Percentiles rank a stretch among this genome's conserved stretches.
Evolutionary conservation across 2,797 vertebrate species (phyloP).

Genomic region (Cetoscarus ocellatus): DNA sequence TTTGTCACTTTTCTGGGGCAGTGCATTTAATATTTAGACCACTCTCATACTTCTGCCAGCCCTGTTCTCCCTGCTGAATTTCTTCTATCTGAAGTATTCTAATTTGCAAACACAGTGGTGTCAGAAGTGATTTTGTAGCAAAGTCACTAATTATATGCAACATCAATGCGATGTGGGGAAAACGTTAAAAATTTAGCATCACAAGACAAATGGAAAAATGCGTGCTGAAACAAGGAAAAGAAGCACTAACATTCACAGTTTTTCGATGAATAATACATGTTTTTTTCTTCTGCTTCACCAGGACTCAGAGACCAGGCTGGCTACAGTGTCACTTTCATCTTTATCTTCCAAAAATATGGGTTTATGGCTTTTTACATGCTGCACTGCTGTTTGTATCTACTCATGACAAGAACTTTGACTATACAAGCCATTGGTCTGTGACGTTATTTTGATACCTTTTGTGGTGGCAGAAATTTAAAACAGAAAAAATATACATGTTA

Average conservation of each 20-base stretch:
- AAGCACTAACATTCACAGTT: slow-evolving; percentile 90
- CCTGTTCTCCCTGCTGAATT: slow-evolving; percentile 92
- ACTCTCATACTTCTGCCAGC: slow-evolving; percentile 86
- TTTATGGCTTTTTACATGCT: slow-evolving; percentile 63
- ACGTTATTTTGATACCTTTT: slow-evolving; percentile 65
- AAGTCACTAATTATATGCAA: slow-evolving; percentile 97
- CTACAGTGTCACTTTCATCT: slow-evolving; percentile 66
- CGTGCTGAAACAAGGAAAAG: slow-evolving; percentile 93
- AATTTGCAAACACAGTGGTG: slow-evolving; percentile 94
- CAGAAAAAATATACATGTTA: no score
- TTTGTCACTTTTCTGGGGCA: slow-evolving; percentile 93
- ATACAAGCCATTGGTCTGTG: slow-evolving; percentile 62
- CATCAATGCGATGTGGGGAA: slow-evolving; percentile 95
- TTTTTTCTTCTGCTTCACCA: slow-evolving; percentile 73
- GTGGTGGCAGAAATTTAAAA: no score
- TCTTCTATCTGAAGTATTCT: slow-evolving; percentile 92
- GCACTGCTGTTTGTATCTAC: slow-evolving; percentile 56
- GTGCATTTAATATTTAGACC: slow-evolving; percentile 96
- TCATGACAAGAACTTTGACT: slow-evolving; percentile 62
- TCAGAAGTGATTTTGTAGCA: slow-evolving; percentile 97
- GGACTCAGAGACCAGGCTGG: slow-evolving; percentile 50
- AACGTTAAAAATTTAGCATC: slow-evolving; percentile 98
- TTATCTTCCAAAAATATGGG: slow-evolving; percentile 45
- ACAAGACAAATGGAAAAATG: slow-evolving; percentile 95
- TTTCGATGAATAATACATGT: slow-evolving; percentile 96